Evolutionary conservation across 53 echinoderm and acorn worm genomes (phyloP).

Genomic region (Hippasteria phrygiana): DNA sequence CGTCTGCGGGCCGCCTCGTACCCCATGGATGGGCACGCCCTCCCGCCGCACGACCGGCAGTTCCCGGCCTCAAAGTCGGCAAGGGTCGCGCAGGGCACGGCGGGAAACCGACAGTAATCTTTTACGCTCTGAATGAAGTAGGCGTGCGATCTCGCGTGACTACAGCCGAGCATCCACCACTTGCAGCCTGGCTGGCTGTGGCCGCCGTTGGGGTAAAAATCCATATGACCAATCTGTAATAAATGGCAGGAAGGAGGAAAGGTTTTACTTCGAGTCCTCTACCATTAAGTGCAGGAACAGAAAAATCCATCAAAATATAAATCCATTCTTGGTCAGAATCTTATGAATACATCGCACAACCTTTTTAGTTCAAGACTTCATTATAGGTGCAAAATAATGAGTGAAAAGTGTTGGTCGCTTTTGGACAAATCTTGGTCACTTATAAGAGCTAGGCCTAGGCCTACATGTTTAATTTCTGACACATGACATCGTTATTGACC

Average conservation of each 20-base stretch:
- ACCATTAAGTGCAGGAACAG: too few species aligned
- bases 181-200: slow-evolving; percentile 88
- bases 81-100: slow-evolving; percentile 75
- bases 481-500: too few species aligned
- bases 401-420: too few species aligned
- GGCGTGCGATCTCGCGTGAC: slow-evolving; percentile 84
- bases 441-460: too few species aligned
- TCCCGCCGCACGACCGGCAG: slow-evolving; percentile 76
- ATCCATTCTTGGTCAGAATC: too few species aligned
- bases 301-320: too few species aligned
- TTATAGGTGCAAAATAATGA: too few species aligned
- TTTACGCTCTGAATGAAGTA: slow-evolving; percentile 82
- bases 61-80: slow-evolving; percentile 68
- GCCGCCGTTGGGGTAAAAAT: slow-evolving; percentile 98
- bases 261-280: too few species aligned
- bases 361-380: too few species aligned
- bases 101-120: slow-evolving; percentile 77
- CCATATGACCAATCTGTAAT: slow-evolving; percentile 84
- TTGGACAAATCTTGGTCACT: too few species aligned
- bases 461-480: too few species aligned
- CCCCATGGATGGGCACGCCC: slow-evolving; percentile 86
- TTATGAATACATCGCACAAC: too few species aligned
- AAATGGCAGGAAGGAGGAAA: neutral
- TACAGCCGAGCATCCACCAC: slow-evolving; percentile 87
- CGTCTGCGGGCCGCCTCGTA: slow-evolving; percentile 71